Conservation (phyloP, 2,797 vertebrate genomes). For the Psittacula derbiana region DNA sequence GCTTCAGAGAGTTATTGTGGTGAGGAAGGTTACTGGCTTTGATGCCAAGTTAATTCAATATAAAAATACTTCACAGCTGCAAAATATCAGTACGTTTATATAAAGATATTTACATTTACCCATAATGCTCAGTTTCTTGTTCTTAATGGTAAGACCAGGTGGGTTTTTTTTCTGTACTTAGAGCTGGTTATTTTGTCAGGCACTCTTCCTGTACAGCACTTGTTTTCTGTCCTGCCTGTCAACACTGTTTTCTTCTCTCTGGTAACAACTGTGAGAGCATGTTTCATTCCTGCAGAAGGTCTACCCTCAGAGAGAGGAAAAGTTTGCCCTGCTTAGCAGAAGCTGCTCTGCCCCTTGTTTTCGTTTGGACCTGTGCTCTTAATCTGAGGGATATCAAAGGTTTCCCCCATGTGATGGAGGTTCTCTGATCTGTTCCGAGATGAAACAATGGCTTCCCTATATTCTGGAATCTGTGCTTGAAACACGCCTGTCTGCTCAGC, state of each 20-base stretch:
- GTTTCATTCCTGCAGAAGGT: neutral
- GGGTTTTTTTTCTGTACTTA: fast-evolving
- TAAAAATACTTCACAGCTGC: neutral
- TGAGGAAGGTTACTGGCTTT: neutral
- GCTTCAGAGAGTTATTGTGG: neutral
- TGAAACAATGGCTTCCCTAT: slow-evolving; percentile 34
- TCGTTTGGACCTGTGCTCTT: neutral
- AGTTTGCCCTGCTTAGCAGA: neutral
- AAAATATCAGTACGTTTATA: neutral
- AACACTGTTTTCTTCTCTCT: neutral
- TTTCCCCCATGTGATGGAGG: neutral
- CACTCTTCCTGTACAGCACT: neutral
- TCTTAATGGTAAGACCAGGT: neutral
- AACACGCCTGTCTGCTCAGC: neutral
- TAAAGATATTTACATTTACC: neutral
- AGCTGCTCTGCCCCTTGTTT: neutral
- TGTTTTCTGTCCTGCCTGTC: neutral
- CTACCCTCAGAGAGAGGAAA: neutral
- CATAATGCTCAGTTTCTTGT: neutral
- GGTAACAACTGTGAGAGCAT: neutral
- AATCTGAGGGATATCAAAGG: slow-evolving; percentile 3
- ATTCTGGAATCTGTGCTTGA: neutral
- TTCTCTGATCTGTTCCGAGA: neutral
- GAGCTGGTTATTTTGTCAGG: neutral
- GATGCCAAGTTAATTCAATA: neutral